Evolutionary conservation across 23 tunicate species (phyloP).

Genomic region (Botrylloides violaceus): DNA sequence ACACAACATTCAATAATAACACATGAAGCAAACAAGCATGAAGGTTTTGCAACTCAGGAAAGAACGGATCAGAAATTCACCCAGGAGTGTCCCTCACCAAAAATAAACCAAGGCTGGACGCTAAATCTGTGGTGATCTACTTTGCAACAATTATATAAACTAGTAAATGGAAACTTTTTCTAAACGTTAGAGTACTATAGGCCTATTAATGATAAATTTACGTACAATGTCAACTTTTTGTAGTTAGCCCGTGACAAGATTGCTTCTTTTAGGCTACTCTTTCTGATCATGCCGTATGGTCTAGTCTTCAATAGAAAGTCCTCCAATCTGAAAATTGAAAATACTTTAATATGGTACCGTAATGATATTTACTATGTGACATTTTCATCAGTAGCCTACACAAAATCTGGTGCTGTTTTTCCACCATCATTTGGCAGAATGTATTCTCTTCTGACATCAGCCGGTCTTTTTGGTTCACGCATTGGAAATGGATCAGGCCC

Average conservation of each 20-base stretch:
- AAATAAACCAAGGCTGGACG: too few species aligned
- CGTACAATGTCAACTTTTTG: slow-evolving; percentile 54
- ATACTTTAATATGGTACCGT: not conserved
- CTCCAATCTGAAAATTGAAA: slow-evolving; percentile 45
- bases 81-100: too few species aligned
- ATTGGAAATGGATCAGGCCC: slow-evolving; percentile 87
- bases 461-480: slow-evolving; percentile 54
- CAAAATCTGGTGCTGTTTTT: slow-evolving; percentile 46
- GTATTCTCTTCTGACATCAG: slow-evolving; percentile 56
- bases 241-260: slow-evolving; percentile 68
- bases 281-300: slow-evolving; percentile 1
- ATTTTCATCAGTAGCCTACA: slow-evolving; percentile 16
- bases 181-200: too few species aligned
- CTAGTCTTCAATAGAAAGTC: slow-evolving; percentile 37
- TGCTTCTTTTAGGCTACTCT: slow-evolving; percentile 20
- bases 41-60: too few species aligned
- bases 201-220: not conserved
- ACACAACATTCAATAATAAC: too few species aligned
- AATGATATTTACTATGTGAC: not conserved
- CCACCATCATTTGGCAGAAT: slow-evolving; percentile 51
- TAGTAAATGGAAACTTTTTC: too few species aligned
- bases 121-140: too few species aligned
- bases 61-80: too few species aligned
- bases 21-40: too few species aligned
- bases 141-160: too few species aligned